Evolutionary conservation across 2,888 invertebrate genomes (phyloP).

Genomic region (Mesoligia furuncula): DNA sequence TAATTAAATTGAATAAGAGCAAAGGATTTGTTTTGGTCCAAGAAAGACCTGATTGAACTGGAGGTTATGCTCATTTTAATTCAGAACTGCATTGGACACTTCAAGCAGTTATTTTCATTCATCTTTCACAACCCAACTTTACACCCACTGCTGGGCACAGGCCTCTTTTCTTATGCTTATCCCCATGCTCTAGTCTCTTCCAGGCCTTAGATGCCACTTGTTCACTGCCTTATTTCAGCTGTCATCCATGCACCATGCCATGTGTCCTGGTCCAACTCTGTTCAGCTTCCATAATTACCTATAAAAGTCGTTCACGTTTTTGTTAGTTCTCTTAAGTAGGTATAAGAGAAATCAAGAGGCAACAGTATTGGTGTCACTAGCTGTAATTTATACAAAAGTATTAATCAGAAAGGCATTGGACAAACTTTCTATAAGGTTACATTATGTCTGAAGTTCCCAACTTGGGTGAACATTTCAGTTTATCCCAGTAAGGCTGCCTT

Average conservation of each 20-base stretch:
- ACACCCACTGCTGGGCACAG: not conserved
- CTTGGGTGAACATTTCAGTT: no score
- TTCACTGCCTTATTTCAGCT: not conserved
- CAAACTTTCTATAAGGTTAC: not conserved
- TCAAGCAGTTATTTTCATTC: not conserved
- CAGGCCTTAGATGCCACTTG: not conserved
- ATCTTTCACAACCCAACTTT: no score
- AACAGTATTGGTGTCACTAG: not conserved
- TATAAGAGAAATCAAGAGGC: not conserved
- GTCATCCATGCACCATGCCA: not conserved
- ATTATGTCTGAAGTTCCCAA: not conserved
- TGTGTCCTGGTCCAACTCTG: not conserved
- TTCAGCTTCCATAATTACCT: not conserved
- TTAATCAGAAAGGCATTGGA: not conserved
- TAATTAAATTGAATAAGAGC: not conserved
- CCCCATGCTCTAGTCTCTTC: not conserved
- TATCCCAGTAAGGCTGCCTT: not conserved
- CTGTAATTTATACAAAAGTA: not conserved
- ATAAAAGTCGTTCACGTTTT: no score
- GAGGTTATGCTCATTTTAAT: not conserved
- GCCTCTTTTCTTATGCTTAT: not conserved
- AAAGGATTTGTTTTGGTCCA: not conserved
- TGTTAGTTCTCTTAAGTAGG: no score
- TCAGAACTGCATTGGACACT: not conserved
- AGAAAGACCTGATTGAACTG: not conserved